Percentiles rank a stretch among this genome's conserved stretches.
Conservation (phyloP, 2,113 vertebrate species). For the Pachyramphus minor region DNA sequence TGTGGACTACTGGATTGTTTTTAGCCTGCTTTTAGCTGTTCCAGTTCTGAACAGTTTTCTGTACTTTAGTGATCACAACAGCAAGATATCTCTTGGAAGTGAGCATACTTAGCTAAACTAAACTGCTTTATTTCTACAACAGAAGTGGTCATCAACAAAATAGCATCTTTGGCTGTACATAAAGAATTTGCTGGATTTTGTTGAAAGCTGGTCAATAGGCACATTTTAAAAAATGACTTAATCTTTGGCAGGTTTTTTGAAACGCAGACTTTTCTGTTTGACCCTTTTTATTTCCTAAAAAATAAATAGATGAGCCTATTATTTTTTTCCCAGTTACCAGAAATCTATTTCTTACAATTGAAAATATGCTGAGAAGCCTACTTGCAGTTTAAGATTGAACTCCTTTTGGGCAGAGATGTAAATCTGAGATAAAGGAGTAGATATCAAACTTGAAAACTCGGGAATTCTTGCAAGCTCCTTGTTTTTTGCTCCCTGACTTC, state of each 20-base stretch:
- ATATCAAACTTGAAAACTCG: background rate
- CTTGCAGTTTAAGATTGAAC: background rate
- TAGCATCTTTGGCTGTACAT: background rate
- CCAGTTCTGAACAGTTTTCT: background rate
- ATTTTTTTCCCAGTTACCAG: background rate
- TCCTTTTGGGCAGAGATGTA: background rate
- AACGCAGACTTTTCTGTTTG: background rate
- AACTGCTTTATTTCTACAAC: background rate
- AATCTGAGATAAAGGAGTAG: background rate
- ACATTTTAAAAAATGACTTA: background rate
- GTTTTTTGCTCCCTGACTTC: background rate
- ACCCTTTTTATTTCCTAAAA: background rate
- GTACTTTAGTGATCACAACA: background rate
- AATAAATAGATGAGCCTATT: background rate
- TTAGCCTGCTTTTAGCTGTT: background rate
- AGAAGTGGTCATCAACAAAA: background rate
- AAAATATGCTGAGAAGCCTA: background rate
- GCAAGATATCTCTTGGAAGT: background rate
- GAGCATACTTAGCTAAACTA: background rate
- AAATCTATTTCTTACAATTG: background rate
- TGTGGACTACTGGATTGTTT: background rate
- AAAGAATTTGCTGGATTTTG: background rate
- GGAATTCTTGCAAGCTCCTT: background rate
- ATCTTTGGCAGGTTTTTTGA: background rate
- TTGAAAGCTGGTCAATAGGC: background rate